Evolutionary conservation across 2,113 vertebrate genomes (phyloP).

Genomic region (Candoia aspera): DNA sequence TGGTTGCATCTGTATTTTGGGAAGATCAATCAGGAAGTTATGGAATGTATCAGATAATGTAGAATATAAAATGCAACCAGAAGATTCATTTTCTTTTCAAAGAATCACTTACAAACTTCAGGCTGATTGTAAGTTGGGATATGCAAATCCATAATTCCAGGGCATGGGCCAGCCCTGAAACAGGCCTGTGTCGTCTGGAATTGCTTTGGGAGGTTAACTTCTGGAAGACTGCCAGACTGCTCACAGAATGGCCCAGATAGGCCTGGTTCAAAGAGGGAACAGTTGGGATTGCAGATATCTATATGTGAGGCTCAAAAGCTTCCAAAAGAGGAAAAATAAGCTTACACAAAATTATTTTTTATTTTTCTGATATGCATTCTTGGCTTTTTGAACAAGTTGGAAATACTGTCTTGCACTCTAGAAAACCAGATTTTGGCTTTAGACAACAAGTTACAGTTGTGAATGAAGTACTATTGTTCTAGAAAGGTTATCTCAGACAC

Average conservation of each 20-base stretch:
- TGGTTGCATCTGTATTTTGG: slow-evolving; percentile 82
- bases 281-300: not conserved
- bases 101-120: slow-evolving; percentile 76
- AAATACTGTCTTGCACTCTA: not conserved
- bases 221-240: not conserved
- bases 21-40: slow-evolving; percentile 74
- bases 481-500: not conserved
- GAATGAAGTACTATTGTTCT: not conserved
- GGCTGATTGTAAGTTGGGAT: slow-evolving; percentile 55
- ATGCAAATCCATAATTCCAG: not conserved
- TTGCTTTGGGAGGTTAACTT: not conserved
- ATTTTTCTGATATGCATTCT: not conserved
- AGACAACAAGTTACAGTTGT: not conserved
- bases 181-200: not conserved
- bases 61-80: slow-evolving; percentile 83
- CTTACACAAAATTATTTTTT: too few relatives aligned
- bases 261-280: not conserved
- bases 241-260: not conserved
- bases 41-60: slow-evolving; percentile 82
- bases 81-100: slow-evolving; percentile 80
- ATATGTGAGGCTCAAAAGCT: slow-evolving; percentile 71
- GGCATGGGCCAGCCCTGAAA: too few relatives aligned
- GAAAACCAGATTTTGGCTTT: not conserved
- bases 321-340: not conserved
- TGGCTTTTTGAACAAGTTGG: not conserved